Percentiles rank a stretch among this genome's conserved stretches.
These are phyloP conservation scores for Anneissia japonica DNA, from an alignment of 35 echinoderm and acorn worm genomes.

Conservation along the genomic window DNA sequence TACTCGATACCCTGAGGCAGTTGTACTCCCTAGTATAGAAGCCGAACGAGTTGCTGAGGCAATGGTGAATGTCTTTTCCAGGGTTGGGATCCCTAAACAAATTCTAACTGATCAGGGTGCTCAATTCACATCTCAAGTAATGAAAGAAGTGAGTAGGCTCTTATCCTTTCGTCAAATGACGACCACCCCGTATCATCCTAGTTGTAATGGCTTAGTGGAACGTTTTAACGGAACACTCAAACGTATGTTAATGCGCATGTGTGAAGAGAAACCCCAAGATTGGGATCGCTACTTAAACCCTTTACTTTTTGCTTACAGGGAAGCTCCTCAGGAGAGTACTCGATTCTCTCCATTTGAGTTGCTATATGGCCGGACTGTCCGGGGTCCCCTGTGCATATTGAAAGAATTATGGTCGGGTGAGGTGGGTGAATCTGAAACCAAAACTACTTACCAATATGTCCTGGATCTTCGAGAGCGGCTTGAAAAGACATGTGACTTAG, in stretches of 20 bases:
- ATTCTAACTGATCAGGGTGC: constrained; percentile 33
- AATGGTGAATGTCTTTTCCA: constrained; percentile 29
- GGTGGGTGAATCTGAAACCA: neutral
- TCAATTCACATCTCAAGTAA: constrained; percentile 23
- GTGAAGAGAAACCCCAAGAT: neutral
- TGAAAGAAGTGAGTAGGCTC: neutral
- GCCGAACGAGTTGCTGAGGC: constrained; percentile 45
- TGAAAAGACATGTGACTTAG: constrained; percentile 23
- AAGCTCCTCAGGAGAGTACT: constrained; percentile 19
- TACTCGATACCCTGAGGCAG: constrained; percentile 21
- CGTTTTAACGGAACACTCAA: constrained; percentile 4
- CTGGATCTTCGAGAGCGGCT: constrained; percentile 19
- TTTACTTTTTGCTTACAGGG: constrained; percentile 32
- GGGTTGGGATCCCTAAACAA: constrained; percentile 43
- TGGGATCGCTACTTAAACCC: constrained; percentile 19
- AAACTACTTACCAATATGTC: constrained; percentile 23
- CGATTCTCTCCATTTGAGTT: constrained; percentile 43
- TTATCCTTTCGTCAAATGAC: neutral
- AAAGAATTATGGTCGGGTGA: neutral
- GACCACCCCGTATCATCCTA: too few relatives aligned
- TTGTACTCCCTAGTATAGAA: constrained; percentile 45
- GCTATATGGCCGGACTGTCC: constrained; percentile 5
- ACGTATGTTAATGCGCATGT: constrained; percentile 5
- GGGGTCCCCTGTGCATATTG: neutral
- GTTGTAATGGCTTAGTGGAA: too few relatives aligned